Conservation (phyloP, 1,140 invertebrate genomes). For the Idris sp. region DNA sequence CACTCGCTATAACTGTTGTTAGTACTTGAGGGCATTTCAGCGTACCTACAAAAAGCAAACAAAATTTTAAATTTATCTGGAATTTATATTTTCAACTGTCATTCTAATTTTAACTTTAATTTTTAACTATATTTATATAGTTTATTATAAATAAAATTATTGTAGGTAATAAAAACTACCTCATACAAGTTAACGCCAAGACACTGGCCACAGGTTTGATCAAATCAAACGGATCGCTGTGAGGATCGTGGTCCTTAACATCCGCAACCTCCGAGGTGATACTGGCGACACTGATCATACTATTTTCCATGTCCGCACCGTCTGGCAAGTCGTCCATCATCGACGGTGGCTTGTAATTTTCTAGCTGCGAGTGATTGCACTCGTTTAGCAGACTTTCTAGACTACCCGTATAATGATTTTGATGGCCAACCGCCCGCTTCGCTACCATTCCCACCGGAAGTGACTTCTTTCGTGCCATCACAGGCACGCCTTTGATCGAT, state of each 20-base stretch:
- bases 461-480: slow-evolving; percentile 81
- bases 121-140: no score
- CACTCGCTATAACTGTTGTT: slow-evolving; percentile 79
- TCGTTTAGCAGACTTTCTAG: slow-evolving; percentile 81
- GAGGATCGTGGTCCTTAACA: slow-evolving; percentile 68
- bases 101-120: no score
- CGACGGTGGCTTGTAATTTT: slow-evolving; percentile 89
- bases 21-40: slow-evolving; percentile 69
- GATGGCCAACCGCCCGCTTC: slow-evolving; percentile 82
- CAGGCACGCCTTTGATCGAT: slow-evolving; percentile 22
- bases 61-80: no score
- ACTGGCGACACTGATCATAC: slow-evolving; percentile 90
- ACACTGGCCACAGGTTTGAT: slow-evolving; percentile 75
- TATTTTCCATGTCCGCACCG: slow-evolving; percentile 84
- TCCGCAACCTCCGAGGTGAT: slow-evolving; percentile 88
- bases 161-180: slow-evolving; percentile 47
- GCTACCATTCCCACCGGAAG: slow-evolving; percentile 84
- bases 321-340: slow-evolving; percentile 87
- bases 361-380: slow-evolving; percentile 82
- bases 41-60: slow-evolving; percentile 61
- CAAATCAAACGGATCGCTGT: slow-evolving; percentile 72
- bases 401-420: slow-evolving; percentile 80
- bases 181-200: slow-evolving; percentile 72
- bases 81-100: no score
- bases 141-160: no score